phyloP scores from a whole-genome alignment of 2,113 vertebrate genomes.

The Theristicus caerulescens region DNA sequence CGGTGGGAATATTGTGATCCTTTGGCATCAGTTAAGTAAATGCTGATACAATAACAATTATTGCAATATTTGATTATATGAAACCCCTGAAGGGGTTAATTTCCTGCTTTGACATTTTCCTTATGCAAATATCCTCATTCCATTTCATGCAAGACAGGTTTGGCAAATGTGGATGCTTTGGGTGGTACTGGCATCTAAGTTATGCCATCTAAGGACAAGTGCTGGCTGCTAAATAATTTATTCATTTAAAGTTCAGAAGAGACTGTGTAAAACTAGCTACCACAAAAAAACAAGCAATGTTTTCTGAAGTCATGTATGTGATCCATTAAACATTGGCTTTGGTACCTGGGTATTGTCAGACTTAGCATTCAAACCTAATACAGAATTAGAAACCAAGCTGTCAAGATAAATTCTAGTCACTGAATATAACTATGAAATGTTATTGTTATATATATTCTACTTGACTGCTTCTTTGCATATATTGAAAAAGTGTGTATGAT shows the following conservation, averaged over 20 bases:
- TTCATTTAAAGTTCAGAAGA: constrained; percentile 42
- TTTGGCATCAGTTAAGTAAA: neutral
- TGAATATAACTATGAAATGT: neutral
- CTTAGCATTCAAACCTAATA: neutral
- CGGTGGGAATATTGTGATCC: neutral
- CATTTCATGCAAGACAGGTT: constrained; percentile 14
- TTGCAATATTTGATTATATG: neutral
- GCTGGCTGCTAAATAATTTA: constrained; percentile 56
- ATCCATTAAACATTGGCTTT: constrained; percentile 26
- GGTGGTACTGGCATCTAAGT: constrained; percentile 27
- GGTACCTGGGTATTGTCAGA: neutral
- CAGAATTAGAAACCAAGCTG: constrained; percentile 14
- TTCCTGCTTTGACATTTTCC: constrained; percentile 25
- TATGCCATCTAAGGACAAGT: constrained; percentile 43
- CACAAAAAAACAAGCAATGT: neutral
- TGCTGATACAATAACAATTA: neutral
- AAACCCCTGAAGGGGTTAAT: constrained; percentile 14
- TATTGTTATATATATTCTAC: neutral
- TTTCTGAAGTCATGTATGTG: constrained; percentile 5
- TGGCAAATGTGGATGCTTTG: constrained; percentile 27
- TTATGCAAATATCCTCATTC: neutral
- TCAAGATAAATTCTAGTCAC: neutral
- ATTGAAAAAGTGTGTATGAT: neutral
- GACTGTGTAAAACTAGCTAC: neutral
- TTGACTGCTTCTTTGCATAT: neutral